Percentiles rank a stretch among this genome's conserved stretches.
Evolutionary conservation across 2,888 invertebrate genomes (phyloP).

Genomic region (Coelopa pilipes): DNA sequence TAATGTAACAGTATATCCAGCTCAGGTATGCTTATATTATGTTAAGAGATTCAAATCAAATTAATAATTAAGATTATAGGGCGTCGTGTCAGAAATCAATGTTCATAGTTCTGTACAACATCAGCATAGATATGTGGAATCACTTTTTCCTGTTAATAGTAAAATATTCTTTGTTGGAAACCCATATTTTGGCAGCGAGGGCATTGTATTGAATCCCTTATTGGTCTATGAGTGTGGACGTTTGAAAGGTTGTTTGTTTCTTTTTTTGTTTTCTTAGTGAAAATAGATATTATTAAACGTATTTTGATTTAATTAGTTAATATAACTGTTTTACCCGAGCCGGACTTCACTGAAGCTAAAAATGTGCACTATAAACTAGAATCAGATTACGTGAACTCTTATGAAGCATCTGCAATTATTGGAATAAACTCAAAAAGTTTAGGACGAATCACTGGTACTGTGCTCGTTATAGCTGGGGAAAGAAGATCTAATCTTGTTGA

Average conservation of each 20-base stretch:
- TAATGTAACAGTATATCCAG: constrained; percentile 73
- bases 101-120: constrained; percentile 61
- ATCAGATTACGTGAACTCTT: constrained; percentile 53
- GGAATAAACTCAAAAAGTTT: constrained; percentile 78
- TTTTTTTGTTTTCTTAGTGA: not conserved
- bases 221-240: constrained; percentile 61
- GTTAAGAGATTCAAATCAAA: constrained; percentile 2
- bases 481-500: constrained; percentile 64
- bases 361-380: constrained; percentile 52
- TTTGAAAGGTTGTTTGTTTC: constrained; percentile 54
- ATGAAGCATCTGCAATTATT: constrained; percentile 59
- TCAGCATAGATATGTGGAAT: constrained; percentile 64
- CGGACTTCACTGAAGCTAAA: constrained; percentile 54
- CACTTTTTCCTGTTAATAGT: constrained; percentile 77
- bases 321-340: constrained; percentile 59
- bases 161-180: constrained; percentile 81
- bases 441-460: constrained; percentile 86
- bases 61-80: constrained; percentile 68
- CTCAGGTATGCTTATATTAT: constrained; percentile 47
- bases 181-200: constrained; percentile 84
- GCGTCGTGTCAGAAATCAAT: constrained; percentile 54
- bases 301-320: constrained; percentile 49
- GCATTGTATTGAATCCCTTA: constrained; percentile 72
- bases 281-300: no score
- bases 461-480: constrained; percentile 74